These are phyloP conservation scores for Lamellibrachia luymesi DNA, from an alignment of 1,140 invertebrate species.

Conservation along the genomic window DNA sequence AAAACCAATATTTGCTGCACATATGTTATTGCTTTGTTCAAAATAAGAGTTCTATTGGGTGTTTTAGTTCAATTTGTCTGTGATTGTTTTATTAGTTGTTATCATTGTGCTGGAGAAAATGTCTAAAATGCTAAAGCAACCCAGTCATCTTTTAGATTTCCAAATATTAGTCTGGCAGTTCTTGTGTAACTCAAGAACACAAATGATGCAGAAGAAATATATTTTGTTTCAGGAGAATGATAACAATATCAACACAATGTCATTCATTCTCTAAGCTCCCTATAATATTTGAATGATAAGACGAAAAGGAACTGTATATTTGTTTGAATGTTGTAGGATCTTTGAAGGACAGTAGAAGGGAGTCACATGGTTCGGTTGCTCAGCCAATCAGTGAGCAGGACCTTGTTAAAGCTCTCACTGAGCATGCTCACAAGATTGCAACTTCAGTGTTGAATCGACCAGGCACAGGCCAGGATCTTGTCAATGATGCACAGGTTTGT, in stretches of 20 bases:
- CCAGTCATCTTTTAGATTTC: too few species aligned
- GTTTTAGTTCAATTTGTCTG: neutral
- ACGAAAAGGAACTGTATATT: neutral
- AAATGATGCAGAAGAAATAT: too few species aligned
- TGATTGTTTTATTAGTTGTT: neutral
- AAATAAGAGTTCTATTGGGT: too few species aligned
- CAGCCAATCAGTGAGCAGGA: conserved; percentile 43
- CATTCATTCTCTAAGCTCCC: too few species aligned
- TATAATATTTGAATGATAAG: neutral
- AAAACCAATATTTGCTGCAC: neutral
- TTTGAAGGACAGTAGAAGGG: neutral
- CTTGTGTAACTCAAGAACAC: too few species aligned
- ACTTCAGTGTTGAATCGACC: conserved; percentile 40
- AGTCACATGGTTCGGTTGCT: neutral
- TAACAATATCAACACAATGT: neutral
- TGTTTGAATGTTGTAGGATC: neutral
- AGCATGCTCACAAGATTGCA: conserved; percentile 52
- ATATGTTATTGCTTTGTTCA: neutral
- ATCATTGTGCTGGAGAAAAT: neutral
- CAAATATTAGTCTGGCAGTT: too few species aligned
- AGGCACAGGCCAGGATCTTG: conserved; percentile 46
- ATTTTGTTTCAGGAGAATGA: neutral
- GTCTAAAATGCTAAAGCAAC: neutral
- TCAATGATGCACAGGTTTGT: conserved; percentile 48
- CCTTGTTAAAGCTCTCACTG: conserved; percentile 47